Conservation (phyloP, 2,888 invertebrate species). For the Platycnemis pennipes region DNA sequence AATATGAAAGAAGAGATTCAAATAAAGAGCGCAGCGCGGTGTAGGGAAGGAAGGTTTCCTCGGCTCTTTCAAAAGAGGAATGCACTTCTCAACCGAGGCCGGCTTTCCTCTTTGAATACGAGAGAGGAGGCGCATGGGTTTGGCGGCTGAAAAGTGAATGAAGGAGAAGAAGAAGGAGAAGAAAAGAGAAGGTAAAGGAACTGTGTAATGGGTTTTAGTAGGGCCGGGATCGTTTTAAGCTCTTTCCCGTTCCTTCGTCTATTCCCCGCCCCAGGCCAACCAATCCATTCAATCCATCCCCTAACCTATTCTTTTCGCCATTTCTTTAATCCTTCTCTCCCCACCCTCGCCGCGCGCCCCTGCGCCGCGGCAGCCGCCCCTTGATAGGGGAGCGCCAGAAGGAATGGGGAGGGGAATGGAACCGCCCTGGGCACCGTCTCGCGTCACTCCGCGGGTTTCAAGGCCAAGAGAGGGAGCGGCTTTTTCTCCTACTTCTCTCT, state of each 20-base stretch:
- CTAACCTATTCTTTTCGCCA: not conserved
- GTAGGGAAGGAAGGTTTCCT: not conserved
- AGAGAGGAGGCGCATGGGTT: not conserved
- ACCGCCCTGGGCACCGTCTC: conserved; percentile 45
- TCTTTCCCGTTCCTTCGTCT: not conserved
- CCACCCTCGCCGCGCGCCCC: not conserved
- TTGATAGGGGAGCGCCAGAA: not conserved
- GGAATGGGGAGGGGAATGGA: not conserved
- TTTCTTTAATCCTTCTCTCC: not conserved
- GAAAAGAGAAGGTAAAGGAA: not conserved
- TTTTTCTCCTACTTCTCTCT: not conserved
- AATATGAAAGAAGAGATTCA: not conserved
- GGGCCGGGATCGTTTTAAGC: not conserved
- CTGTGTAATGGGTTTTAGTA: not conserved
- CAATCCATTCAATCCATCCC: not conserved
- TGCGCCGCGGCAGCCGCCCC: not conserved
- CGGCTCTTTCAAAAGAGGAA: not conserved
- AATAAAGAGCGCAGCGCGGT: not conserved
- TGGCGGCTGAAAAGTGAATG: not conserved
- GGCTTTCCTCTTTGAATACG: not conserved
- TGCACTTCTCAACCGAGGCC: not conserved
- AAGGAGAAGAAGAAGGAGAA: not conserved
- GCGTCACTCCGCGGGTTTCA: conserved; percentile 49
- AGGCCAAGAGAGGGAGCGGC: not conserved
- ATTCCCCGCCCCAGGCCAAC: not conserved